Evolutionary conservation across 2,888 invertebrate genomes (phyloP), one percentile per base, ranked within the genome.

Genomic region (Branchellion lobata): DNA sequence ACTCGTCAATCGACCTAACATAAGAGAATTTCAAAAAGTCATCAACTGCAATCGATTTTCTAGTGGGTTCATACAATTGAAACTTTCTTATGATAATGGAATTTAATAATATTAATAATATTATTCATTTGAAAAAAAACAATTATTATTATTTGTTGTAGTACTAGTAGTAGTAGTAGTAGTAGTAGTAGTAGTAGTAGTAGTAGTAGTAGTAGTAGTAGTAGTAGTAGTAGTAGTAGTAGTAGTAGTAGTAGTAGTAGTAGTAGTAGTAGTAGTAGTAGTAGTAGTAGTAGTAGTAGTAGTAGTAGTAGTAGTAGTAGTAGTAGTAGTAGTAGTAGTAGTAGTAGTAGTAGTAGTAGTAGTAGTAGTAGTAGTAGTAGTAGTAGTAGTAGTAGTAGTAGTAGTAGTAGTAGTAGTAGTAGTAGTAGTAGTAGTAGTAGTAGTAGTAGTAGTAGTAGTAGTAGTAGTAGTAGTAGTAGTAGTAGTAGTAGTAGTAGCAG

Each of bases 381-480:
- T 3, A 24, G 21, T 31, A 24, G 24, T 14, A 34, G 18, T 21
- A 34, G 14, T 31, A 21, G 1, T 34, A 72, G n/a, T 34, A 21
- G 34, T 3, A 72, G 1, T 72, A 2, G 1, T 72, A 72, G 34
- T 72, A 31, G 34, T 1, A 72, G 5, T 8, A 72, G 34, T 72
- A 72, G 34, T 72, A 72, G 34, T 72, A 72, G 1, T 72, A 72
- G 1, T 8, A 29, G 34, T 72, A 72, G 34, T 72, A 1, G 34
- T 72, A 8, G 1, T 72, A n/a, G 5, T 1, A 72, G 34, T 29
- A 8, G 34, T 72, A 2, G 34, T 29, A 29, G 34, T 1, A 72
- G 1, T 72, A 72, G 34, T 72, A 72, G 34, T 72, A 72, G 34
- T 72, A 72, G 1, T 72, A 72, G 34, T 72, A 72, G 34, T 34